These are phyloP conservation scores for Hybognathus amarus DNA, from an alignment of 2,797 vertebrate genomes.

Conservation along the genomic window DNA sequence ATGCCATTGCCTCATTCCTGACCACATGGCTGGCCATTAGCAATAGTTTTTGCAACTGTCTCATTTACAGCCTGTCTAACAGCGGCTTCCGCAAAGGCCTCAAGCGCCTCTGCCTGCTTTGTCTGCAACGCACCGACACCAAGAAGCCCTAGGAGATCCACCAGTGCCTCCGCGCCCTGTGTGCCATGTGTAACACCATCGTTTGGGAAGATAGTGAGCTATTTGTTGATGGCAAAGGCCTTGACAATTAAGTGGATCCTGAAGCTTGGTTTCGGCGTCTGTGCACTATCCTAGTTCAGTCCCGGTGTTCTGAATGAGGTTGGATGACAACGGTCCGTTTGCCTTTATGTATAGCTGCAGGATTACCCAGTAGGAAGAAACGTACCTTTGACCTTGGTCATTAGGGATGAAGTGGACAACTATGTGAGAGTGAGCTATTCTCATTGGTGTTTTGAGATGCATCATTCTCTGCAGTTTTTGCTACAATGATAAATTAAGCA, in stretches of 20 bases:
- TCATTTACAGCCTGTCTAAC: constrained; percentile 99
- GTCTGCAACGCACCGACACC: constrained; percentile 80
- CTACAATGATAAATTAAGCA: background rate
- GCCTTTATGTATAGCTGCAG: constrained; percentile 17
- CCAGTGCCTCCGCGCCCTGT: constrained; percentile 74
- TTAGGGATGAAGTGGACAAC: constrained; percentile 17
- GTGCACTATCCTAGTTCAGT: constrained; percentile 1
- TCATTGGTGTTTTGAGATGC: background rate
- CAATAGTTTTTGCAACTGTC: constrained; percentile 99
- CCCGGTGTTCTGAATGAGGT: constrained; percentile 11
- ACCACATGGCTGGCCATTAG: constrained; percentile 99
- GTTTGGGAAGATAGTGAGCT: constrained; percentile 55
- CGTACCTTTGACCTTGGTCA: constrained; percentile 7
- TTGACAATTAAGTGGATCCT: constrained; percentile 10
- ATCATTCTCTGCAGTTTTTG: constrained; percentile 23
- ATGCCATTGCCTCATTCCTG: constrained; percentile 88
- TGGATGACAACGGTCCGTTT: constrained; percentile 3
- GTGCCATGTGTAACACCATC: constrained; percentile 74
- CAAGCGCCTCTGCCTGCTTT: constrained; percentile 92
- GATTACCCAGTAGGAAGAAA: constrained; percentile 5
- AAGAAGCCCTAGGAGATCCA: constrained; percentile 84
- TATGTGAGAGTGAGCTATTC: constrained; percentile 11
- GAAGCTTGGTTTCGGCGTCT: constrained; percentile 22
- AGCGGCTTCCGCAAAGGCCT: constrained; percentile 96
- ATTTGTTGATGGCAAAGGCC: background rate